phyloP scores from a whole-genome alignment of 2,888 invertebrate species.

The Orthonevra nobilis region DNA sequence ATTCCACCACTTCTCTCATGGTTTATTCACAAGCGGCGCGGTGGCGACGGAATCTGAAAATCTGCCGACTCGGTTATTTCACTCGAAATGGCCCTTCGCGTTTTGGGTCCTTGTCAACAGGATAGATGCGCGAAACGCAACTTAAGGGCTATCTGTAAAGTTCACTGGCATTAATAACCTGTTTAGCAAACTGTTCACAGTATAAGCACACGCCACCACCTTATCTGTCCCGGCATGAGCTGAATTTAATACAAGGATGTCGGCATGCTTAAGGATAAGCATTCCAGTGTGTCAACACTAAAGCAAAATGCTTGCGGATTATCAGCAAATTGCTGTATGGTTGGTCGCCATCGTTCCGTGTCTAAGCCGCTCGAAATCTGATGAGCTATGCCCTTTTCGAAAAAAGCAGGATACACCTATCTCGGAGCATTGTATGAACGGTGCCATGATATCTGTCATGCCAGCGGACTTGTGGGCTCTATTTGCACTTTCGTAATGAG shows the following conservation, averaged over 20 bases:
- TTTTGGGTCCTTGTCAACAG: conserved; percentile 29
- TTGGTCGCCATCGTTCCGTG: neutral
- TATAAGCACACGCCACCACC: neutral
- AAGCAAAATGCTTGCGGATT: conserved; percentile 39
- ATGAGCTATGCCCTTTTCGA: conserved; percentile 24
- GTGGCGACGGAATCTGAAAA: conserved; percentile 7
- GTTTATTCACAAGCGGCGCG: conserved; percentile 20
- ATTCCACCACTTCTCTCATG: conserved; percentile 2
- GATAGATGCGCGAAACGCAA: conserved; percentile 13
- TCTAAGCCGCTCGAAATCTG: conserved; percentile 39
- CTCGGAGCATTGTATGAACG: conserved; percentile 9
- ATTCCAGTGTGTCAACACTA: neutral
- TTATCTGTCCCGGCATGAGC: conserved; percentile 1
- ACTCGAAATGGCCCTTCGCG: neutral
- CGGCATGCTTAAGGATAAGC: conserved; percentile 22
- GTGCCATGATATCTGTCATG: neutral
- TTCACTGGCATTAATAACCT: conserved; percentile 50
- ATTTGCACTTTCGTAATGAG: conserved; percentile 52
- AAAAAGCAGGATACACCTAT: too few relatives aligned
- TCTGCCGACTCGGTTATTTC: conserved; percentile 24
- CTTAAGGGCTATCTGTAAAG: conserved; percentile 13
- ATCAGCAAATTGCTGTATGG: conserved; percentile 37
- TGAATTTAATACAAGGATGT: conserved; percentile 37
- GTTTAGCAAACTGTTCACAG: conserved; percentile 10
- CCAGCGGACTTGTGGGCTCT: neutral